Evolutionary conservation across 2,888 invertebrate species (phyloP).

Genomic region (Eucriotettix oculatus): DNA sequence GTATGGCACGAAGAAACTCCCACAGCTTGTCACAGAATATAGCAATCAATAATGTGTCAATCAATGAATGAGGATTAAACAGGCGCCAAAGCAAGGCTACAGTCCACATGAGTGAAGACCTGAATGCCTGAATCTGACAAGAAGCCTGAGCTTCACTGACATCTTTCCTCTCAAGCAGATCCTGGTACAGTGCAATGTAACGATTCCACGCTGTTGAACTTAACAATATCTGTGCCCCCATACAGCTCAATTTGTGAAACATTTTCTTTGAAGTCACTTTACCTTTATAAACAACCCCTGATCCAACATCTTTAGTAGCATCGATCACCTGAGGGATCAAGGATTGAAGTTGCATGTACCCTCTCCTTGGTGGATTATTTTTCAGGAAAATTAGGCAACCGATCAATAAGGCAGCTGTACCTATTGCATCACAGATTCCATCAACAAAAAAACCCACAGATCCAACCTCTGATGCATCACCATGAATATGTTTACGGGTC

Average conservation of each 20-base stretch:
- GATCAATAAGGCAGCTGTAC: constrained; percentile 51
- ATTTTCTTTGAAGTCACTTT: constrained; percentile 51
- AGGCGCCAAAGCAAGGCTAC: constrained; percentile 61
- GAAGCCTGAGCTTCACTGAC: constrained; percentile 26
- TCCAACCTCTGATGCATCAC: constrained; percentile 66
- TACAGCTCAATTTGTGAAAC: constrained; percentile 43
- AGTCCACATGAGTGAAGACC: constrained; percentile 55
- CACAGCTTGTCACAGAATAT: constrained; percentile 70
- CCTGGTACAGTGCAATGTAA: constrained; percentile 64
- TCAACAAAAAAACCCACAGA: constrained; percentile 68
- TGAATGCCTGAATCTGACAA: constrained; percentile 40
- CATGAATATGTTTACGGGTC: constrained; percentile 52
- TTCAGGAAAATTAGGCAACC: constrained; percentile 52
- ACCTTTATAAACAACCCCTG: constrained; percentile 44
- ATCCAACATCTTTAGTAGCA: constrained; percentile 28
- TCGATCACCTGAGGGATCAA: constrained; percentile 31
- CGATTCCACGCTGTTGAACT: constrained; percentile 72
- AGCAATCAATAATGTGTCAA: constrained; percentile 55
- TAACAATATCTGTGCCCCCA: constrained; percentile 52
- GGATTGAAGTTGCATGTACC: constrained; percentile 50
- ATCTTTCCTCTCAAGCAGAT: constrained; percentile 43
- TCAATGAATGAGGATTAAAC: constrained; percentile 59
- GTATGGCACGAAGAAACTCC: constrained; percentile 53
- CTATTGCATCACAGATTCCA: constrained; percentile 63
- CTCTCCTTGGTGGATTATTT: constrained; percentile 54